These are phyloP conservation scores for Artibeus jamaicensis DNA, from an alignment of 2,797 vertebrate genomes.

Conservation along the genomic window DNA sequence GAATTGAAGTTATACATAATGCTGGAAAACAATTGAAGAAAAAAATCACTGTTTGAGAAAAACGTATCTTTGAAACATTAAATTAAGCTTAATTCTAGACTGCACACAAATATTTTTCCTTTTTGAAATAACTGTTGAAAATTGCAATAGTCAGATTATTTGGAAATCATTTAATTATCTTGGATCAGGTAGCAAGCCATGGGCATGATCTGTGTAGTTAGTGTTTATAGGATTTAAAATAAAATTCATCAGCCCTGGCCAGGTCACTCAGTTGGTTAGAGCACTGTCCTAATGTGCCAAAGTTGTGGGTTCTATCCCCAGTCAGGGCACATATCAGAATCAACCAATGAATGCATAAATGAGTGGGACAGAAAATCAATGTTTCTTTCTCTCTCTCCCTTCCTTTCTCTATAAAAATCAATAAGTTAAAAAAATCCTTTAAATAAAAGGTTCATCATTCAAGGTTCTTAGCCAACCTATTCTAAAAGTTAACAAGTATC, in stretches of 20 bases:
- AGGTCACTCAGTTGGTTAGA: background rate
- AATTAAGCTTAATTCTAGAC: background rate
- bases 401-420: background rate
- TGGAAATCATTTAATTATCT: background rate
- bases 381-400: background rate
- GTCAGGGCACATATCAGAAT: background rate
- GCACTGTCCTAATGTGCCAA: background rate
- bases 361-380: background rate
- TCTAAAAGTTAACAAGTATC: background rate
- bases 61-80: background rate
- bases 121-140: background rate
- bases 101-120: background rate
- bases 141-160: background rate
- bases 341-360: background rate
- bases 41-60: background rate
- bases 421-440: background rate
- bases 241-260: background rate
- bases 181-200: background rate
- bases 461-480: background rate
- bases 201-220: background rate
- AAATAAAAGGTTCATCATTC: constrained; percentile 24
- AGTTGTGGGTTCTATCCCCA: background rate
- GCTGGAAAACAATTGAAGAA: background rate
- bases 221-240: background rate
- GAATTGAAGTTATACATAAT: constrained; percentile 30